phyloP scores from a whole-genome alignment of 2,888 invertebrate genomes.

The Litoditis marina region DNA sequence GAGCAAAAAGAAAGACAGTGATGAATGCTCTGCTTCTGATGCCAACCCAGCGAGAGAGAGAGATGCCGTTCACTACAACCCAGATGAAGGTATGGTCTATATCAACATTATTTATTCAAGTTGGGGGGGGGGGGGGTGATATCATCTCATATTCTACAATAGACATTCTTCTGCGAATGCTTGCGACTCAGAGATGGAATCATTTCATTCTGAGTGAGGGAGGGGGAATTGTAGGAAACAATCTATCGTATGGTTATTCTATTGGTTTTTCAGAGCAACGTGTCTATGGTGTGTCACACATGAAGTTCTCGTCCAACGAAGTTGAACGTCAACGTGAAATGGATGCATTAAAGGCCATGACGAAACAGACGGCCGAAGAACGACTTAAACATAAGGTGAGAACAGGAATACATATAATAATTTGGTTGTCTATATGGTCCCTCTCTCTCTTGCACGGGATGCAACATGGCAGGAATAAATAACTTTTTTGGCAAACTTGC shows the following conservation, averaged over 20 bases:
- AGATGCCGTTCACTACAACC: constrained; percentile 45
- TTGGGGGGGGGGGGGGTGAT: no score
- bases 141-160: no score
- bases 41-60: constrained; percentile 18
- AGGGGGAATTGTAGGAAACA: no score
- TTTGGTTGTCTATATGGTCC: background rate
- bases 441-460: background rate
- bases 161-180: no score
- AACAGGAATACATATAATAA: background rate
- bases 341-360: constrained; percentile 21
- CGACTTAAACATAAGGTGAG: constrained; percentile 11
- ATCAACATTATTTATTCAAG: background rate
- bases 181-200: no score
- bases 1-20: constrained; percentile 36
- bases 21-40: constrained; percentile 18
- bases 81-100: constrained; percentile 28
- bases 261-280: constrained; percentile 36
- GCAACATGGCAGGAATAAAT: no score
- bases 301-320: constrained; percentile 40
- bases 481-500: no score
- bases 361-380: constrained; percentile 19
- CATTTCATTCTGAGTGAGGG: no score
- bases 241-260: no score
- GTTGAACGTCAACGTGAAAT: constrained; percentile 47
- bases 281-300: constrained; percentile 52